Evolutionary conservation across 2,113 vertebrate species (phyloP), one percentile per base, ranked within the genome.

Genomic region (Thomomys bottae): DNA sequence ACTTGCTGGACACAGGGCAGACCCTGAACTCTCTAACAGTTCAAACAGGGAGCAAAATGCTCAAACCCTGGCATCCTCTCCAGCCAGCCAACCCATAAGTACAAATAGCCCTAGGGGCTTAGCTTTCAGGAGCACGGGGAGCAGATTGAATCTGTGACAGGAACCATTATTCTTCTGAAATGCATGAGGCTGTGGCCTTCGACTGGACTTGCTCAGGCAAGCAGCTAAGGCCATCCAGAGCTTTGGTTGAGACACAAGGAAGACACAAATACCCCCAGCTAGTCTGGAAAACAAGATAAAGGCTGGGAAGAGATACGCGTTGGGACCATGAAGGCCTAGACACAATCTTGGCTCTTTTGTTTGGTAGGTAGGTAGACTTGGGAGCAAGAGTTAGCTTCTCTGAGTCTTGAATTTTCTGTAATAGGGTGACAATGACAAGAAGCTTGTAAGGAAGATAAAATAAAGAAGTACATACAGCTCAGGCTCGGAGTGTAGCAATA

Each of bases 101-200:
- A 9, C 61, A 32, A 32, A 82, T 17, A 87, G 72, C 64, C 49
- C 59, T 64, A 42, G 40, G 40, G 17, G n/a, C 42, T 38, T 20
- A 38, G 11, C 79, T 84, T 93, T 80, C 61, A 61, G 70, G 78
- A 93, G 73, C 64, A 66, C 26, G 82, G 80, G 61, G 49, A 94
- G 45, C 90, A 88, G 75, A 76, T 24, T 78, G 84, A 80, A 84
- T 73, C 64, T 4, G 1, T 84, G 72, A 93, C 26, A 88, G 67
- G 59, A 84, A 45, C 71, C 71, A 66, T 92, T 68, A 86, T 88
- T 92, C 92, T 93, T 93, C 57, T 70, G 76, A 92, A 81, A 64
- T 6, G 87, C 72, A 94, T 54, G 36, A 78, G 11, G 54, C 42
- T 45, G 15, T 40, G 72, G 32, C 83, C 32, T n/a, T 30, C 66